A percentile compares a stretch with the other conserved stretches of the same genome.
phyloP scores from a whole-genome alignment of 1,140 invertebrate species.

The Aphidius ervi region DNA sequence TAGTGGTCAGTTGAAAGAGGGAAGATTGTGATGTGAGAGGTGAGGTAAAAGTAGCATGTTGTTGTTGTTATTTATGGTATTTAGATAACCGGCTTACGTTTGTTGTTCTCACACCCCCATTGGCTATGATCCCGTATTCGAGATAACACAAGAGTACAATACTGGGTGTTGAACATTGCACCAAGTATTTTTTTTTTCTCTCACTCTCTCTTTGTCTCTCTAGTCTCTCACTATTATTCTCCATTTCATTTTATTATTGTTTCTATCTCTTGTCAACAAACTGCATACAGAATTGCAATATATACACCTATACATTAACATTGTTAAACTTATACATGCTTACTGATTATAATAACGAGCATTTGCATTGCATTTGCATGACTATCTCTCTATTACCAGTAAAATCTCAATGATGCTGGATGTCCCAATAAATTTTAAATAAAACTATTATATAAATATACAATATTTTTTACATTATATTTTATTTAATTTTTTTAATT shows the following conservation, averaged over 20 bases:
- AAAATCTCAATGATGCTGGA: too few relatives aligned
- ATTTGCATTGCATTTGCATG: conserved; percentile 30
- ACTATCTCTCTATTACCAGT: conserved; percentile 21
- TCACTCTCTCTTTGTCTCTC: too few relatives aligned
- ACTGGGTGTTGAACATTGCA: conserved; percentile 4
- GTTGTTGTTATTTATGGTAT: conserved; percentile 51
- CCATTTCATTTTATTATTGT: conserved; percentile 11
- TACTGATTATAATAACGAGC: conserved; percentile 34
- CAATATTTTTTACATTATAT: too few relatives aligned
- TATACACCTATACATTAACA: not conserved
- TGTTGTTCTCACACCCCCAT: conserved; percentile 40
- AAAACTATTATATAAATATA: too few relatives aligned
- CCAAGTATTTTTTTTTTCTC: not conserved
- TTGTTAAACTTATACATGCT: not conserved
- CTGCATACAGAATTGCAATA: not conserved
- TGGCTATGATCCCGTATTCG: conserved; percentile 41
- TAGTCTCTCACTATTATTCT: not conserved
- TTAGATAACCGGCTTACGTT: conserved; percentile 52
- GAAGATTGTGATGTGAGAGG: conserved; percentile 19
- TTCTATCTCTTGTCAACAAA: conserved; percentile 7
- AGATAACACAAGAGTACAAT: conserved; percentile 23
- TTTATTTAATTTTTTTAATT: too few relatives aligned
- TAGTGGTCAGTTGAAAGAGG: conserved; percentile 1
- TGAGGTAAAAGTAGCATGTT: conserved; percentile 26
- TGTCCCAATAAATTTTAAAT: too few relatives aligned